These are phyloP conservation scores for Drosophila niveifrons DNA, from an alignment of 2,888 invertebrate genomes.

Conservation along the genomic window DNA sequence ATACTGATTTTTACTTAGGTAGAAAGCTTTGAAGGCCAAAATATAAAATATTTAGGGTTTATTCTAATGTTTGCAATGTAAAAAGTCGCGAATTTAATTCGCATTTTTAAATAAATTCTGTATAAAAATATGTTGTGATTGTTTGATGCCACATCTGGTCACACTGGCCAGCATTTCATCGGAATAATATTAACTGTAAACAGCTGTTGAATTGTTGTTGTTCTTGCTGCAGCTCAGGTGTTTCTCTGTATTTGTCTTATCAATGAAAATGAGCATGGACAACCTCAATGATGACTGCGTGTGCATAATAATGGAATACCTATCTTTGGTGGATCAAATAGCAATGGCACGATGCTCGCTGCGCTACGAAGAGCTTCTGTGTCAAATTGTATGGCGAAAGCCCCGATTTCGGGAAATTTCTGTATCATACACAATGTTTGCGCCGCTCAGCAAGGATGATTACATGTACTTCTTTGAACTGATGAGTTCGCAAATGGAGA, in stretches of 20 bases:
- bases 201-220: conserved; percentile 41
- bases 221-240: conserved; percentile 18
- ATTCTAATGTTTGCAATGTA: too few relatives aligned
- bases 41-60: too few relatives aligned
- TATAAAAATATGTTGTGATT: not conserved
- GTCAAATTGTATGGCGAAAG: conserved; percentile 64
- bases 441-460: conserved; percentile 61
- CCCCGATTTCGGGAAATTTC: conserved; percentile 62
- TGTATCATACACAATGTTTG: conserved; percentile 58
- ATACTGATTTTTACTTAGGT: too few relatives aligned
- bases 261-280: conserved; percentile 59
- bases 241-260: conserved; percentile 21
- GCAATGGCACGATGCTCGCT: conserved; percentile 62
- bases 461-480: conserved; percentile 68
- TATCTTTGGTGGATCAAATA: conserved; percentile 61
- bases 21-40: too few relatives aligned
- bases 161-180: conserved; percentile 7
- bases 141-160: conserved; percentile 13
- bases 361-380: conserved; percentile 54
- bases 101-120: not conserved
- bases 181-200: conserved; percentile 25
- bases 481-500: conserved; percentile 61
- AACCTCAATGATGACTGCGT: conserved; percentile 65
- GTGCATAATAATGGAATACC: conserved; percentile 61
- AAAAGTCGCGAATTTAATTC: too few relatives aligned